These are phyloP conservation scores for Melanaphis sacchari DNA, from an alignment of 1,140 invertebrate species.

Conservation along the genomic window DNA sequence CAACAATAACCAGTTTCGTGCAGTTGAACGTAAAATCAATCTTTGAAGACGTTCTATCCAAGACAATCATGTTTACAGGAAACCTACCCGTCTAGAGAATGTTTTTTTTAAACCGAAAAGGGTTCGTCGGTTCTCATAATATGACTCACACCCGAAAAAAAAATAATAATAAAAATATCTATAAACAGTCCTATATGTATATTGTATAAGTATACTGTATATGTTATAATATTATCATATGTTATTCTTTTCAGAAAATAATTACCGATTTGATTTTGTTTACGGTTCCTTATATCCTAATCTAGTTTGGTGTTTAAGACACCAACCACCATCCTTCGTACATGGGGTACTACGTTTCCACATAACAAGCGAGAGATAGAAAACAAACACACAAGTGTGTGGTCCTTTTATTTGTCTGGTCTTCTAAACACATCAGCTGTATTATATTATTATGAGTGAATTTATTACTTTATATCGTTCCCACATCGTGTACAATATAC, in stretches of 20 bases:
- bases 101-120: slow-evolving; percentile 3
- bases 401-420: not conserved
- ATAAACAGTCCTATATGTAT: not conserved
- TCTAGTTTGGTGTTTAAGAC: not conserved
- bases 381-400: not conserved
- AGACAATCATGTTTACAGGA: not conserved
- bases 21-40: not conserved
- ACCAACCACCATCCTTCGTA: not conserved
- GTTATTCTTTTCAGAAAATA: slow-evolving; percentile 21
- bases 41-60: not conserved
- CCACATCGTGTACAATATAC: not conserved
- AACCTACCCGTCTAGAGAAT: not conserved
- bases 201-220: not conserved
- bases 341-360: not conserved
- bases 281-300: slow-evolving; percentile 14
- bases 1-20: slow-evolving; percentile 9
- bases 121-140: slow-evolving; percentile 11
- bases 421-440: not conserved
- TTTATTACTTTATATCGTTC: not conserved
- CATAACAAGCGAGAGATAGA: not conserved
- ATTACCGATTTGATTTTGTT: slow-evolving; percentile 39
- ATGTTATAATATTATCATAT: not conserved
- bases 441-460: not conserved
- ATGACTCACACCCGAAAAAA: not conserved
- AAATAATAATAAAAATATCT: not conserved